phyloP scores from a whole-genome alignment of 2,888 invertebrate species.

The Orthosia gracilis region DNA sequence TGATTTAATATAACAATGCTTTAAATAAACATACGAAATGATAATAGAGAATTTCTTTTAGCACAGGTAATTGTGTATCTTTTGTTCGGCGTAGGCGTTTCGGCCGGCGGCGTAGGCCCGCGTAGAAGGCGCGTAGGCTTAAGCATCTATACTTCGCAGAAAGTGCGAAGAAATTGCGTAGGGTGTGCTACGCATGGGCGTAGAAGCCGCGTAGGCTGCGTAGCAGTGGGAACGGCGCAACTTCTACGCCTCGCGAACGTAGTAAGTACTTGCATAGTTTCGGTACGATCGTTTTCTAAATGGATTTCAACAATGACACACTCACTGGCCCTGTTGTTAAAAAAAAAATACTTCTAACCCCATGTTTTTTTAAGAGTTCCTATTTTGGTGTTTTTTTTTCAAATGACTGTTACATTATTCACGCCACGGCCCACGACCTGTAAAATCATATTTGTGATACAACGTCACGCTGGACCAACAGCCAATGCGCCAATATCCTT shows the following conservation, averaged over 20 bases:
- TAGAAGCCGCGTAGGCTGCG: constrained; percentile 27
- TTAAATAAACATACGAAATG: neutral
- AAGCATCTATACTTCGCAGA: constrained; percentile 12
- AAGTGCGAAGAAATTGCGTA: constrained; percentile 19
- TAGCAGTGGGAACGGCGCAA: constrained; percentile 6
- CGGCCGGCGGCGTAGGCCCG: constrained; percentile 13
- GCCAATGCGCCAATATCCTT: neutral
- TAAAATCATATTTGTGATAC: neutral
- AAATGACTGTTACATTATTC: no score
- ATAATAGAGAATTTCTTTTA: constrained; percentile 1
- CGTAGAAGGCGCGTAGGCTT: constrained; percentile 10
- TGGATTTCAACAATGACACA: neutral
- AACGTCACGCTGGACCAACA: neutral
- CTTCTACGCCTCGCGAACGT: constrained; percentile 8
- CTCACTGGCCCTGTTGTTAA: neutral
- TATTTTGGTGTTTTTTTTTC: neutral
- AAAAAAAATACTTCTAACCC: neutral
- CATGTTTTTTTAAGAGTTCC: neutral
- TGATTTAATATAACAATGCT: neutral
- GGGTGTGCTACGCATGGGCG: neutral
- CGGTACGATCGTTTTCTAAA: neutral
- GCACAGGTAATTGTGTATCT: neutral
- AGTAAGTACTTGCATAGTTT: neutral
- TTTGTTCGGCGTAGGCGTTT: constrained; percentile 6
- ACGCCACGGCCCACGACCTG: no score